These are phyloP conservation scores for Margaritifera margaritifera DNA, from an alignment of 2,888 invertebrate genomes.

Conservation along the genomic window DNA sequence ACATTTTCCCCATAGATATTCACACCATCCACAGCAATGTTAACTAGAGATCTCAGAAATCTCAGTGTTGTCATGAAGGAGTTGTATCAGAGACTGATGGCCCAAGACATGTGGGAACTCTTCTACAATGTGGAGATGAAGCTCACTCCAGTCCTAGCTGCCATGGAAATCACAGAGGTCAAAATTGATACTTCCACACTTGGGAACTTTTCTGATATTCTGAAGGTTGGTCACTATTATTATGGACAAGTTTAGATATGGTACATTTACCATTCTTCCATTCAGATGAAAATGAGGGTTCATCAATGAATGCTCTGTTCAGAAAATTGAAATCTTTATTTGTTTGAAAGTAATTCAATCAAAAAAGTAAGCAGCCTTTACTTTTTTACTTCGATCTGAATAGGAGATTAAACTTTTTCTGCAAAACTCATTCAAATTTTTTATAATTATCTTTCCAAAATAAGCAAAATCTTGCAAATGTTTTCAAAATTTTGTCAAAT, in stretches of 20 bases:
- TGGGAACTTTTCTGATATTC: conserved; percentile 49
- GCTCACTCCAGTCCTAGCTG: conserved; percentile 57
- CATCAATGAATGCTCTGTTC: too few species aligned
- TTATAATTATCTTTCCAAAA: too few species aligned
- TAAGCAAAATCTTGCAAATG: too few species aligned
- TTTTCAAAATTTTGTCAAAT: too few species aligned
- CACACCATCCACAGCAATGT: neutral
- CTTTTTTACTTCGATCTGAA: too few species aligned
- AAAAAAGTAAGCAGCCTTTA: too few species aligned
- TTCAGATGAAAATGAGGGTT: too few species aligned
- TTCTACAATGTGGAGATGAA: conserved; percentile 58
- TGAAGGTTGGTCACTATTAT: conserved; percentile 48
- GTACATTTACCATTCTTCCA: neutral
- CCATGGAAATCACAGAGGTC: conserved; percentile 58
- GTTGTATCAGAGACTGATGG: conserved; percentile 40
- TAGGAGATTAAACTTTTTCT: too few species aligned
- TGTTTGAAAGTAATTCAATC: too few species aligned
- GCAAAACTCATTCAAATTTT: too few species aligned
- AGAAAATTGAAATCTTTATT: too few species aligned
- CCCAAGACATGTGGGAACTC: conserved; percentile 50
- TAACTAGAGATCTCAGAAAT: conserved; percentile 5
- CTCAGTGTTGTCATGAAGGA: conserved; percentile 30
- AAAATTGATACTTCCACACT: conserved; percentile 52
- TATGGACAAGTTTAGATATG: neutral
- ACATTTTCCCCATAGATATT: neutral